Evolutionary conservation across 1,140 invertebrate species (phyloP).

Genomic region (Piezodorus guildinii): DNA sequence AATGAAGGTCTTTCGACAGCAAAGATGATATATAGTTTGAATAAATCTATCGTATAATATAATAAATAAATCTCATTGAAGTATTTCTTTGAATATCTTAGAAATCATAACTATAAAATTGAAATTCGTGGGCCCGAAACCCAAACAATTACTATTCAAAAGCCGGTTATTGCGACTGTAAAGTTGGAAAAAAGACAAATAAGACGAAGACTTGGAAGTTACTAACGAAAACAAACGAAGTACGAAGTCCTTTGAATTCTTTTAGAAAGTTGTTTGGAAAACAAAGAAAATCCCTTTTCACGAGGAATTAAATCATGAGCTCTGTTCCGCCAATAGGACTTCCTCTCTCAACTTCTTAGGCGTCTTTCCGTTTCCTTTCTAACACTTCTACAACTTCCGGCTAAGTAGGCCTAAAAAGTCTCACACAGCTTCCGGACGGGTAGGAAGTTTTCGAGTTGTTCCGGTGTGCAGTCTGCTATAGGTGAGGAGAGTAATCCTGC

Average conservation of each 20-base stretch:
- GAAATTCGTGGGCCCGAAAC: too few species aligned
- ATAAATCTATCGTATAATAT: too few species aligned
- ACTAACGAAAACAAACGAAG: neutral
- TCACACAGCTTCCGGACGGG: too few species aligned
- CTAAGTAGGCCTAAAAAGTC: slow-evolving; percentile 10
- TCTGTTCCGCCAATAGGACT: slow-evolving; percentile 11
- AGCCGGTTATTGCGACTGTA: neutral
- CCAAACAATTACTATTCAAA: neutral
- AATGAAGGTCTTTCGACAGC: too few species aligned
- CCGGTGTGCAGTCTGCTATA: too few species aligned
- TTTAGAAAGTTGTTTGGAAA: neutral
- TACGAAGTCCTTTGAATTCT: neutral
- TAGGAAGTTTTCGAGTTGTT: too few species aligned
- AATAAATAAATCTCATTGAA: too few species aligned
- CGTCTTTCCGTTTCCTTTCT: slow-evolving; percentile 2
- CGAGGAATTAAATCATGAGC: slow-evolving; percentile 3
- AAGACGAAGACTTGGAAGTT: neutral
- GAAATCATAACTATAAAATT: too few species aligned
- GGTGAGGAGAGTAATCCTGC: too few species aligned
- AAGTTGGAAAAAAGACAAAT: neutral
- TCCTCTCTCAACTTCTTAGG: slow-evolving; percentile 6
- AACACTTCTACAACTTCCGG: slow-evolving; percentile 15
- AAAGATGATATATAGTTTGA: too few species aligned
- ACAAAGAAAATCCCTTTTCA: neutral
- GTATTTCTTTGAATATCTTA: too few species aligned